Evolutionary conservation across 2,797 vertebrate genomes (phyloP).

Genomic region (Poecilia gillii): DNA sequence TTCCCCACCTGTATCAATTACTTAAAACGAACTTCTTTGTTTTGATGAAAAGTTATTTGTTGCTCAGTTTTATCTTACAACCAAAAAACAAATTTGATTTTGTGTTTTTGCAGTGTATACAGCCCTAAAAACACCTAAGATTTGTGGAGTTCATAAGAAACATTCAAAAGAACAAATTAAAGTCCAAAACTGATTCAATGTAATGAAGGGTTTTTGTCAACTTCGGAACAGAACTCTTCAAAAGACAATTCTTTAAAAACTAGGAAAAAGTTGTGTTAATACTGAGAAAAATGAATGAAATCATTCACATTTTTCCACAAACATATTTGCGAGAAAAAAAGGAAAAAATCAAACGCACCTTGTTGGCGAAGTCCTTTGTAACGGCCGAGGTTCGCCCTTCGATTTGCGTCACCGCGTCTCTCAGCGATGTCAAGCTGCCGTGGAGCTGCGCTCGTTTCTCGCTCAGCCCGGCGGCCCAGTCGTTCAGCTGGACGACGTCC

Average conservation of each 20-base stretch:
- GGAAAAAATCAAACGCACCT: constrained; percentile 42
- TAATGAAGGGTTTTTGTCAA: not conserved
- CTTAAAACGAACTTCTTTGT: too few relatives aligned
- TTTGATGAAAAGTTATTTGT: too few relatives aligned
- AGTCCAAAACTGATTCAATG: not conserved
- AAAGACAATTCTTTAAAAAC: not conserved
- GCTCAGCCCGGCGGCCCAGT: constrained; percentile 75
- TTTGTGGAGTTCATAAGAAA: not conserved
- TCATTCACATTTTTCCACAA: not conserved
- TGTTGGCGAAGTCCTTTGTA: constrained; percentile 82
- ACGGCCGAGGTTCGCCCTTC: constrained; percentile 81
- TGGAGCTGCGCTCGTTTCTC: constrained; percentile 80
- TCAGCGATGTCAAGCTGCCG: constrained; percentile 80
- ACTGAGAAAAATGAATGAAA: not conserved
- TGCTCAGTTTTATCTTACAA: too few relatives aligned
- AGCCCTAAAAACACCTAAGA: not conserved
- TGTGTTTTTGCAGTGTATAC: too few relatives aligned
- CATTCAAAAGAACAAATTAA: not conserved
- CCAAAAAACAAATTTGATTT: too few relatives aligned
- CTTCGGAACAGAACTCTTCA: too few relatives aligned
- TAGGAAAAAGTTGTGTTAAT: not conserved
- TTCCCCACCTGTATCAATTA: too few relatives aligned
- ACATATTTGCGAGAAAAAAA: not conserved
- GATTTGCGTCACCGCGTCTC: constrained; percentile 76
- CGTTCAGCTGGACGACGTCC: constrained; percentile 82